phyloP scores from a whole-genome alignment of 2,888 invertebrate genomes.

The Cistogaster globosa region DNA sequence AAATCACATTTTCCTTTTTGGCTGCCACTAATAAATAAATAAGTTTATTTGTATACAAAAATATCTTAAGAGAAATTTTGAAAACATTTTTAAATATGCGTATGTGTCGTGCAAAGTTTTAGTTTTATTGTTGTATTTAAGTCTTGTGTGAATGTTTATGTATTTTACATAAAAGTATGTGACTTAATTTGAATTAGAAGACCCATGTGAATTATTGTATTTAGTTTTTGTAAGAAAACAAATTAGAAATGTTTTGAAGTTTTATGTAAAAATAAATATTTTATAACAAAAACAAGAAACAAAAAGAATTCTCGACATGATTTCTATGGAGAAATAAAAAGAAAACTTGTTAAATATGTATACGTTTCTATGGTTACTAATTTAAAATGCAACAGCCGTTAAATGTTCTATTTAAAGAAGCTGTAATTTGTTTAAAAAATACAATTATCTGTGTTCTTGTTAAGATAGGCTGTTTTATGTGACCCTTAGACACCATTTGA shows the following conservation, averaged over 20 bases:
- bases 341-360: no score
- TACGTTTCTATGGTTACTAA: no score
- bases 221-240: constrained; percentile 55
- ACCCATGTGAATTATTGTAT: constrained; percentile 58
- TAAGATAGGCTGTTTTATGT: no score
- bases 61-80: not conserved
- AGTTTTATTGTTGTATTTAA: constrained; percentile 9
- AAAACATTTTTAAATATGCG: not conserved
- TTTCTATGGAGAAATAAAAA: not conserved
- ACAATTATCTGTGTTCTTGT: no score
- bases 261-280: constrained; percentile 10
- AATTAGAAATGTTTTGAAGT: constrained; percentile 60
- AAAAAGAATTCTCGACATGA: constrained; percentile 17
- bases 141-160: not conserved
- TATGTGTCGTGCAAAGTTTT: constrained; percentile 9
- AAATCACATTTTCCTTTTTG: no score
- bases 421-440: no score
- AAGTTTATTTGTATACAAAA: no score
- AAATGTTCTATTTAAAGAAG: no score
- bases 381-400: no score
- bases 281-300: not conserved
- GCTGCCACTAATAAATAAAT: no score
- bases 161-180: not conserved
- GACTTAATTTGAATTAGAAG: constrained; percentile 51
- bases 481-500: no score